Percentiles rank a stretch among this genome's conserved stretches.
phyloP scores from a whole-genome alignment of 2,888 invertebrate species.

The Copidosoma aretas region DNA sequence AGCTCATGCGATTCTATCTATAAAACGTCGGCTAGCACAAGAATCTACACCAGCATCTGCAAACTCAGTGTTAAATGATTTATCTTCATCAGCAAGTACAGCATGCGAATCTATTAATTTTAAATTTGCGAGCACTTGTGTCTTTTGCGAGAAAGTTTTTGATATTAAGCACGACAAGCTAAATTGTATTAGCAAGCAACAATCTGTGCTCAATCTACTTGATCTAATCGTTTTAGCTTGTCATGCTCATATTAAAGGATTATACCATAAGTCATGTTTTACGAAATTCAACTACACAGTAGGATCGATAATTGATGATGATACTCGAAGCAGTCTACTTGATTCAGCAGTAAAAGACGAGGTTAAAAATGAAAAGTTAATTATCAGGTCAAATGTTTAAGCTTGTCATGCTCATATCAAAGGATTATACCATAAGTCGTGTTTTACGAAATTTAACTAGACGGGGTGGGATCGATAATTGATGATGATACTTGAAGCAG shows the following conservation, averaged over 20 bases:
- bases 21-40: too few species aligned
- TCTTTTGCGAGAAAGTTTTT: background rate
- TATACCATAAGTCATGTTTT: background rate
- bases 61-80: background rate
- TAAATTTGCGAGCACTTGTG: background rate
- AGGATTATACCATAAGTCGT: background rate
- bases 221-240: background rate
- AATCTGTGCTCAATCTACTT: background rate
- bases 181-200: background rate
- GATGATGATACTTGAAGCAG: background rate
- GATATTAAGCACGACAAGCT: background rate
- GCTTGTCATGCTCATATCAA: background rate
- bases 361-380: background rate
- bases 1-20: background rate
- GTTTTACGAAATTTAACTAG: background rate
- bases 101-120: background rate
- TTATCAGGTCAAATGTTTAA: background rate
- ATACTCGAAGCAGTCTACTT: background rate
- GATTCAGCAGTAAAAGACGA: background rate
- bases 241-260: background rate
- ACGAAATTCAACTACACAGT: background rate
- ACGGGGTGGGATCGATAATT: background rate
- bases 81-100: background rate
- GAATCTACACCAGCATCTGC: background rate
- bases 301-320: background rate